phyloP scores from a whole-genome alignment of 2,888 invertebrate species.

The Himalopsyche tibetana region DNA sequence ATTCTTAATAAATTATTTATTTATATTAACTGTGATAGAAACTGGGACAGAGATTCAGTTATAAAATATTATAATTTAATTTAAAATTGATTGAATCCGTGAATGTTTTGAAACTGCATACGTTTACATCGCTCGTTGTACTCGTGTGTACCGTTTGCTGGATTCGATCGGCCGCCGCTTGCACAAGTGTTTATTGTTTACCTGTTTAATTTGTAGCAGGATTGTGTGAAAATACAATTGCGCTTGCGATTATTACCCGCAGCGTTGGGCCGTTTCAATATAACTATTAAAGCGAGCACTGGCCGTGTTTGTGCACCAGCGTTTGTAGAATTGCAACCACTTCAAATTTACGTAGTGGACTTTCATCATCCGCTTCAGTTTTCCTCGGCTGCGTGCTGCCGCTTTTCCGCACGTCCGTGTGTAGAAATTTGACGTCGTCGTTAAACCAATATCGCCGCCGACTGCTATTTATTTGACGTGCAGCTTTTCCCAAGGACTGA shows the following conservation, averaged over 20 bases:
- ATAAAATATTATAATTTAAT: neutral
- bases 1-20: neutral
- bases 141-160: slow-evolving; percentile 5
- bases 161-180: slow-evolving; percentile 39
- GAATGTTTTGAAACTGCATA: neutral
- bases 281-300: neutral
- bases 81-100: neutral
- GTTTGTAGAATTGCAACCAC: neutral
- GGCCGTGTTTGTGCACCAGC: neutral
- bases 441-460: neutral
- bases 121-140: neutral
- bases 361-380: neutral
- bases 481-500: neutral
- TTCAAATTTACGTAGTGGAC: neutral
- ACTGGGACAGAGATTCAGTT: neutral
- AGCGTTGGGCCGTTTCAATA: neutral
- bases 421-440: neutral
- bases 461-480: slow-evolving; percentile 6
- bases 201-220: slow-evolving; percentile 45
- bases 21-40: slow-evolving; percentile 1
- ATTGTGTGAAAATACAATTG: slow-evolving; percentile 46
- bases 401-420: neutral
- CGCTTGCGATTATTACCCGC: neutral
- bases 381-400: neutral
- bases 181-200: slow-evolving; percentile 56